phyloP scores from a whole-genome alignment of 2,113 vertebrate genomes.

The Cricetomys ansorgei region DNA sequence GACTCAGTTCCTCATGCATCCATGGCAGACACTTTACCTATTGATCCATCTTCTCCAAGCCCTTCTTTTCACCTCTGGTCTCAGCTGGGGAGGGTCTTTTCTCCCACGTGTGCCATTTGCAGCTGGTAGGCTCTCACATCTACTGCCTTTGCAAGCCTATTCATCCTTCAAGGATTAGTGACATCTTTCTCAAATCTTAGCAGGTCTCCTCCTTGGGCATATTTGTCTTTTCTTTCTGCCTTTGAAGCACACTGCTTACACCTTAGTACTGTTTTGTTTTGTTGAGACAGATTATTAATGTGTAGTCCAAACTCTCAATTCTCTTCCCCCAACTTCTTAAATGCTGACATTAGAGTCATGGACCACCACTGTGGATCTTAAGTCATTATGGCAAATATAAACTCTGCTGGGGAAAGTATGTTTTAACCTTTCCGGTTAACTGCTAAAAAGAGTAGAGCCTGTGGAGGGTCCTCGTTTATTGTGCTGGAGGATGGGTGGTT shows the following conservation, averaged over 20 bases:
- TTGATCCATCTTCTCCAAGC: not conserved
- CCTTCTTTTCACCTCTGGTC: not conserved
- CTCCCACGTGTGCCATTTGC: not conserved
- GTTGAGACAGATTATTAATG: not conserved
- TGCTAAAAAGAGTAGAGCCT: not conserved
- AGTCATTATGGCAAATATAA: not conserved
- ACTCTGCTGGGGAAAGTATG: not conserved
- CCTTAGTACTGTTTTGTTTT: not conserved
- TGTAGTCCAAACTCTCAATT: not conserved
- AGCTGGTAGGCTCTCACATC: not conserved
- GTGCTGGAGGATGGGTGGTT: not conserved
- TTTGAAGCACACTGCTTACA: not conserved
- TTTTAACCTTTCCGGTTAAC: not conserved
- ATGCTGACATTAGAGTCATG: not conserved
- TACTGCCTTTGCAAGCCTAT: slow-evolving; percentile 8
- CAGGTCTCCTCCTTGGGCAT: not conserved
- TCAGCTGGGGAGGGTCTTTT: not conserved
- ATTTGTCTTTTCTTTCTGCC: not conserved
- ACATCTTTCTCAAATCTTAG: not conserved
- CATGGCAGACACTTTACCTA: not conserved
- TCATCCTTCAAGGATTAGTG: not conserved
- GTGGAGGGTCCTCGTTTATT: not conserved
- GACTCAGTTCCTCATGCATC: not conserved
- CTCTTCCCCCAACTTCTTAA: no score
- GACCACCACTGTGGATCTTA: no score